Percentiles rank a stretch among this genome's conserved stretches.
These are phyloP conservation scores for Popillia japonica DNA, from an alignment of 1,140 invertebrate species.

Conservation along the genomic window DNA sequence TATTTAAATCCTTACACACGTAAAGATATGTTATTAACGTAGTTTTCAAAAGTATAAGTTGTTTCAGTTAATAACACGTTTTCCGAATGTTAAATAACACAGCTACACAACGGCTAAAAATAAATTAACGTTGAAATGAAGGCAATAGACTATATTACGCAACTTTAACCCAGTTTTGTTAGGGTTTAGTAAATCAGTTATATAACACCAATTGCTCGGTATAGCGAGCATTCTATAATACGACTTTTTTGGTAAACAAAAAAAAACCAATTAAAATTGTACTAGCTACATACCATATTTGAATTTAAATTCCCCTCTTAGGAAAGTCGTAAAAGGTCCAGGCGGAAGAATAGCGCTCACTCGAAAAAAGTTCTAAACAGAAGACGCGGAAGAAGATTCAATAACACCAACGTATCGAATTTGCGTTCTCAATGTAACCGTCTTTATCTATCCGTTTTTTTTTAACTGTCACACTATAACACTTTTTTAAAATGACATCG, in stretches of 20 bases:
- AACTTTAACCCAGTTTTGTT: slow-evolving; percentile 24
- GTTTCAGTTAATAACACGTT: background rate
- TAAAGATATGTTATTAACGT: background rate
- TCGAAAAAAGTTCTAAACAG: background rate
- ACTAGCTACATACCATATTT: background rate
- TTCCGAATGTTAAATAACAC: background rate
- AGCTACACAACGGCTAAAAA: background rate
- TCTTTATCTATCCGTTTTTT: background rate
- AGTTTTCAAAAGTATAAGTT: background rate
- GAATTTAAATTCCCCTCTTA: background rate
- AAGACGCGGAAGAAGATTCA: background rate
- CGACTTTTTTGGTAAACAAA: background rate
- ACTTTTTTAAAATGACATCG: background rate
- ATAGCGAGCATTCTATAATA: background rate
- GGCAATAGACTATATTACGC: background rate
- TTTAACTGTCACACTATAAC: slow-evolving; percentile 29
- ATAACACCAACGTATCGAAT: background rate
- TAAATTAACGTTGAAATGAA: background rate
- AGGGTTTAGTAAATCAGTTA: slow-evolving; percentile 8
- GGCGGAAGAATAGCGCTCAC: background rate
- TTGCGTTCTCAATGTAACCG: background rate
- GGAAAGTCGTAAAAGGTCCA: background rate
- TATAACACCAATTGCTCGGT: background rate
- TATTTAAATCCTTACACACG: background rate
- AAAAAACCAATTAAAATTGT: background rate